Base-by-base conservation (phyloP, 2,888 invertebrate species). In the Drosophila longiperda region DNA sequence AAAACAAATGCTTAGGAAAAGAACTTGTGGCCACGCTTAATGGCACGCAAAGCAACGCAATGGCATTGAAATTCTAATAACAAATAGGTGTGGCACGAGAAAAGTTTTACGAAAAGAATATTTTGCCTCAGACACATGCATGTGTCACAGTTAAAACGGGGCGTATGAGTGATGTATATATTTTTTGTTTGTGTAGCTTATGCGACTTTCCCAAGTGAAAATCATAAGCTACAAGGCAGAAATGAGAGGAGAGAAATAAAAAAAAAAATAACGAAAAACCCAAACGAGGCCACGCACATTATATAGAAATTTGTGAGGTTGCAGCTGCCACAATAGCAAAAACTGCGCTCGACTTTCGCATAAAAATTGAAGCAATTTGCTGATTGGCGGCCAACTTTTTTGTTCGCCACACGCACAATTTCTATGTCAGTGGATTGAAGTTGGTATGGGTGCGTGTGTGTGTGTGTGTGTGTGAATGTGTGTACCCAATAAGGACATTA, bases 251-350 rank as follows among this genome's bases (percentile, higher is more conserved):
- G 40, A 11, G 12, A 7, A 33, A 32, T 33, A 42, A 38, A 29
- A 36, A 38, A 55, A 36, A 40, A n/a, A 40, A 9, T 11, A 40
- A 36, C 32, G 17, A 65, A 62, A 62, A 58, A 45, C 61, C 72
- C 40, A 84, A 85, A 88, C 88, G 88, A 78, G 84, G 88, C 81
- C 84, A 89, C 84, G 87, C 90, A 90, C 85, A 85, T 85, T 85
- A 85, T 80, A 80, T 59, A 67, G 85, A 86, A 88, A 85, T 85
- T 89, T 89, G 83, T 66, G 89, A 71, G 81, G 48, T 75, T 60
- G 87, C 79, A 72, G 66, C 82, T 62, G 66, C 62, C 67, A 54
- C 70, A 68, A 66, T 58, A 34, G 53, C 49, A 65, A 68, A 71
- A 75, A 67, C 58, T 57, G 50, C 72, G 65, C 65, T 71, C 72